Base-by-base conservation (phyloP, 1,140 invertebrate genomes). In the Eubasilissa regina region DNA sequence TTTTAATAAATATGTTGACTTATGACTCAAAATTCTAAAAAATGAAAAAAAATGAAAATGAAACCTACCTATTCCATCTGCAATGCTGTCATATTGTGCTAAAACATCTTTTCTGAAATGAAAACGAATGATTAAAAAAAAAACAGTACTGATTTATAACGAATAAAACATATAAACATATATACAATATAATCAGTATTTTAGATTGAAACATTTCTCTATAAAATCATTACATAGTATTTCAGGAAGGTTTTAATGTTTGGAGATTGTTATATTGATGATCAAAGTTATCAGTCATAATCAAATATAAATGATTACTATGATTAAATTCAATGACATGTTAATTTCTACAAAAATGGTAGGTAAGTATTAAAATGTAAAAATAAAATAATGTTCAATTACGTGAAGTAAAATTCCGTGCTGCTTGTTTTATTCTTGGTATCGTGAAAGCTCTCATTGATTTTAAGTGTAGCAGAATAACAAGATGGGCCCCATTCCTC, bases 51-150 rank as follows among this genome's bases (percentile, higher is more conserved):
- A 6, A 15, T 74, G 4, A 74, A 55, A 19, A 3, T 58, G 19
- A 68, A 83, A 91, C 91, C 90, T 90, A 93, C 94, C 94, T 48
- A 93, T 87, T 11, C 92, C 92, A 80, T 91, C 90, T 78, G 91
- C 89, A 79, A 94, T 91, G 72, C 88, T 90, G 45, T 88, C 84
- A 64, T 89, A 91, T 80, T 93, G 89, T 58, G 90, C 90, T 45
- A 94, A 86, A 0, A 93, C 92, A 3, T 88, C 88, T 78, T 87
- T 89, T 58, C 92, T 93, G 80, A 45, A 85, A 64, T 72, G 47
- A 75, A 78, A 35, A 77, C 73, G 6, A 35, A 35, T 35, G 6
- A 3, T 6, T 6, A 35, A 35, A 3, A 3, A 6, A 35, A 35
- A 35, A 1, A 35, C 25, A 35, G 6, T 35, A 51, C 78, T 86